phyloP scores from a whole-genome alignment of 2,888 invertebrate genomes.

The Cybosia mesomella region DNA sequence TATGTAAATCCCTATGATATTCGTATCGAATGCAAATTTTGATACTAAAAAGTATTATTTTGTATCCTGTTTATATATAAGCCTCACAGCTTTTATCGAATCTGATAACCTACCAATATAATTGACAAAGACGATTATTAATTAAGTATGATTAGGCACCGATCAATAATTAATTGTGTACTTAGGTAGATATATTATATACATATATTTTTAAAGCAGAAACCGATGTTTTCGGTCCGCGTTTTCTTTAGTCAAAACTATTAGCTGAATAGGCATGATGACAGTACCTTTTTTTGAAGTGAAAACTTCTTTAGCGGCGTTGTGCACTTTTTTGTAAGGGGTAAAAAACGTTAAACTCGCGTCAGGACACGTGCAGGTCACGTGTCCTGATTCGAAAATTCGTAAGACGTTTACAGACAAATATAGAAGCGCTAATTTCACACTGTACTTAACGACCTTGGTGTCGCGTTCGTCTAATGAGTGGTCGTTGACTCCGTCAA shows the following conservation, averaged over 20 bases:
- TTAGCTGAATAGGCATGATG: too few relatives aligned
- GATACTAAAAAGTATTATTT: slow-evolving; percentile 47
- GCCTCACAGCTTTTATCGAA: slow-evolving; percentile 67
- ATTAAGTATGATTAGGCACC: slow-evolving; percentile 47
- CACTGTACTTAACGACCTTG: too few relatives aligned
- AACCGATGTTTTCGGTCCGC: neutral
- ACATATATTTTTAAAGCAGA: neutral
- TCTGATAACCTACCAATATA: slow-evolving; percentile 65
- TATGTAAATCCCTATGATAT: slow-evolving; percentile 39
- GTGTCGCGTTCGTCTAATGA: too few relatives aligned
- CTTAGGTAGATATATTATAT: neutral
- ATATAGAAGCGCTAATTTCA: too few relatives aligned
- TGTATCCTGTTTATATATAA: slow-evolving; percentile 46
- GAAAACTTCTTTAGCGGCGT: too few relatives aligned
- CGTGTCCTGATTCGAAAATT: too few relatives aligned
- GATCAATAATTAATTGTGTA: slow-evolving; percentile 32
- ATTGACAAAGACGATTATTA: slow-evolving; percentile 47
- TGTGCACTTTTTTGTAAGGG: too few relatives aligned
- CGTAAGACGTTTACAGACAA: too few relatives aligned
- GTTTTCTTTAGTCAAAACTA: neutral
- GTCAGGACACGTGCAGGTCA: too few relatives aligned
- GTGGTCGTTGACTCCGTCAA: too few relatives aligned
- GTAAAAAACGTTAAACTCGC: too few relatives aligned
- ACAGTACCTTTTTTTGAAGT: too few relatives aligned
- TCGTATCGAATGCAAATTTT: slow-evolving; percentile 52